Base-by-base conservation (phyloP, 2,888 invertebrate genomes). In the Anoncus sp. region DNA sequence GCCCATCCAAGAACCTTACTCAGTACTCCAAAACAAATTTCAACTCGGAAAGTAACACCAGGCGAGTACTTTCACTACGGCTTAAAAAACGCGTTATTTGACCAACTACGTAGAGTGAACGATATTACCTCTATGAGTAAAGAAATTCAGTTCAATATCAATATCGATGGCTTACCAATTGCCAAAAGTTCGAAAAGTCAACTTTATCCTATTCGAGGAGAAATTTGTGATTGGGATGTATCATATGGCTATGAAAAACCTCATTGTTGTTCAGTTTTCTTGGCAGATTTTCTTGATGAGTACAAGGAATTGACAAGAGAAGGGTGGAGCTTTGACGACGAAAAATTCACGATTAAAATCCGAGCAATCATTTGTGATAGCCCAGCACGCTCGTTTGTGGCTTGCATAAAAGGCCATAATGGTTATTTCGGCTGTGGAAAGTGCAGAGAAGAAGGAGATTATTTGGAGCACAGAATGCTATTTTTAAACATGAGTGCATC, bases 331-430 rank as follows among this genome's bases (percentile, higher is more conserved):
- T 40, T 40, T 40, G 4, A 2, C 12, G 6, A 40, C 12, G 6
- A 10, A 40, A 10, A 10, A 10, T 40, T 40, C 40, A 40, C 4
- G 12, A 10, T 40, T 7, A 40, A 40, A 7, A 40, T 40, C 12
- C 4, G 40, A 40, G 40, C 40, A 4, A 27, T 85, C 14, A 81
- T 84, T 31, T 85, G 84, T 79, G 85, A 86, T 82, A 74, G 82
- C 31, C 85, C 84, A 62, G 86, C 85, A 22, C 66, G 80, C 40
- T 72, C 84, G 14, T 87, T 81, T 73, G 73, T 87, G 0, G 72
- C 80, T 20, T 79, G 82, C 10, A 81, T 74, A 14, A 85, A 84
- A 78, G 57, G 74, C 16, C 84, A 86, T 10, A 40, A 40, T 40
- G 40, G 40, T 10, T 40, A 40, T 10, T 40, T 40, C 40, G 40